A percentile compares a stretch with the other conserved stretches of the same genome.
These are phyloP conservation scores for Lycophotia porphyrea DNA, from an alignment of 2,888 invertebrate genomes.

Conservation along the genomic window DNA sequence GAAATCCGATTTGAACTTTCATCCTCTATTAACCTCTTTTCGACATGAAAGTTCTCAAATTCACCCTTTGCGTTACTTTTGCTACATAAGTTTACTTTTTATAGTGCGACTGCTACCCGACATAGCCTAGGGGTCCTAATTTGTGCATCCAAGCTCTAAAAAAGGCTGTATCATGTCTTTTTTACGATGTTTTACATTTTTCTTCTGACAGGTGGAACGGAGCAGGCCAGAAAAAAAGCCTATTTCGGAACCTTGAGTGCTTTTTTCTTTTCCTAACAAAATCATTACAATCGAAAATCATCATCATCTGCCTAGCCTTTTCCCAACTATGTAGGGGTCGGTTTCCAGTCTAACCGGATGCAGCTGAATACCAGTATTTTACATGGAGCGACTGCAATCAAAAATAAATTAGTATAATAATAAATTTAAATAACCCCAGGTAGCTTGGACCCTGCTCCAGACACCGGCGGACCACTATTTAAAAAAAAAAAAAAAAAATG, in stretches of 20 bases:
- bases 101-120: too few relatives aligned
- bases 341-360: too few relatives aligned
- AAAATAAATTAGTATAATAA: neutral
- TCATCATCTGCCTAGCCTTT: too few relatives aligned
- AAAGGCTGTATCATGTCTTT: neutral
- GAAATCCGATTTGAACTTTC: neutral
- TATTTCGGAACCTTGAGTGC: neutral
- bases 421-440: neutral
- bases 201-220: neutral
- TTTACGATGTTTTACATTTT: neutral
- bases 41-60: neutral
- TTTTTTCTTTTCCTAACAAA: neutral
- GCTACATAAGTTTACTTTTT: too few relatives aligned
- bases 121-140: neutral
- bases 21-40: neutral
- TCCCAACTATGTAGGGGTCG: too few relatives aligned
- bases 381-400: too few relatives aligned
- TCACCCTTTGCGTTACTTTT: neutral
- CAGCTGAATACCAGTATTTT: too few relatives aligned
- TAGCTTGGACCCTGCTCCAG: neutral
- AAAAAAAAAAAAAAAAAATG: too few relatives aligned
- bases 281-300: too few relatives aligned
- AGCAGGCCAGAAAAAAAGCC: neutral
- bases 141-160: neutral
- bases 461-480: too few relatives aligned